Conservation (phyloP, 2,888 invertebrate genomes). For the Neoitamus cyanurus region DNA sequence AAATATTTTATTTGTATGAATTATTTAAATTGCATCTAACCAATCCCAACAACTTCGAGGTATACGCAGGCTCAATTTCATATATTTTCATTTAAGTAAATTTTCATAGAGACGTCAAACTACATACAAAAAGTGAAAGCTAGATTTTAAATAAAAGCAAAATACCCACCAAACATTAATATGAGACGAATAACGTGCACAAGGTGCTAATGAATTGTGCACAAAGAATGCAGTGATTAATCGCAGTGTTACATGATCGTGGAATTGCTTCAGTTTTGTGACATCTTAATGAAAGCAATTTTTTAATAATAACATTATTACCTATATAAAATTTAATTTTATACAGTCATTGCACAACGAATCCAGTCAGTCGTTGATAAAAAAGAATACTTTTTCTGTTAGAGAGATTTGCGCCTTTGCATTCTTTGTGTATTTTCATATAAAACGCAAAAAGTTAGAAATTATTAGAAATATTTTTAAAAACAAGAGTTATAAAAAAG, state of each 20-base stretch:
- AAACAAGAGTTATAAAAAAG: background rate
- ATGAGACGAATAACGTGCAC: background rate
- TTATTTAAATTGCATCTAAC: too few relatives aligned
- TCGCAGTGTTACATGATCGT: background rate
- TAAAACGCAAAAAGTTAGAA: background rate
- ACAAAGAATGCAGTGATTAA: conserved; percentile 38
- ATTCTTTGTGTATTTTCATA: conserved; percentile 34
- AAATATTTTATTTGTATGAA: too few relatives aligned
- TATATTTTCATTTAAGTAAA: background rate
- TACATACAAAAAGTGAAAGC: background rate
- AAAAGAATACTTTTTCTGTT: conserved; percentile 12
- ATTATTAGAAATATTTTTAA: conserved; percentile 1
- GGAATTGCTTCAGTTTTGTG: background rate
- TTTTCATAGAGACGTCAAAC: background rate
- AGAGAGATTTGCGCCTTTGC: conserved; percentile 13
- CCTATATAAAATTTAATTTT: background rate
- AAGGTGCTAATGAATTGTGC: background rate
- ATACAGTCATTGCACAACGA: background rate
- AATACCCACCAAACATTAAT: background rate
- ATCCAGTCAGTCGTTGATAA: conserved; percentile 26
- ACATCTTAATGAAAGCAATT: background rate
- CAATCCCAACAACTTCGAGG: too few relatives aligned
- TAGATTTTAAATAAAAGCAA: background rate
- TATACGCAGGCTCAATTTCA: too few relatives aligned
- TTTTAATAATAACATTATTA: conserved; percentile 17